These are phyloP conservation scores for Onychorhynchus coronatus DNA, from an alignment of 2,113 vertebrate species.

Conservation along the genomic window DNA sequence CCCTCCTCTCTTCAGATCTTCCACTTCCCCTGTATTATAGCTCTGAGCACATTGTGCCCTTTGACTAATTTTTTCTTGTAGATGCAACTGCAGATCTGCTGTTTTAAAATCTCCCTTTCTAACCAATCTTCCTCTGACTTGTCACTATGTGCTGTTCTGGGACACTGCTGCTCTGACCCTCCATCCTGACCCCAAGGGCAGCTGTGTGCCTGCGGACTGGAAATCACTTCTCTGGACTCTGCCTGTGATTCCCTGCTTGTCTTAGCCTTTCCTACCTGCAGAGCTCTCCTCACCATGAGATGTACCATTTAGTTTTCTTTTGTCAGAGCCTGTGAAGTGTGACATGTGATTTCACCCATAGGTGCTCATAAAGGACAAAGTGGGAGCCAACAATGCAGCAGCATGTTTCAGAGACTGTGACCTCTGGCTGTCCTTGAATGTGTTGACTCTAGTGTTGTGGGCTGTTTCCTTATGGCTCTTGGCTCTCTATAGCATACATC, in stretches of 20 bases:
- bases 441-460: background rate
- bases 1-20: background rate
- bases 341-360: background rate
- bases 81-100: background rate
- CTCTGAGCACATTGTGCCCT: background rate
- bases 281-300: background rate
- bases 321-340: background rate
- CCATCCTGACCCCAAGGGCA: background rate
- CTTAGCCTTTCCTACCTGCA: background rate
- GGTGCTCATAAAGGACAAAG: background rate
- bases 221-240: background rate
- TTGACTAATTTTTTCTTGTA: background rate
- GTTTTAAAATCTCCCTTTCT: background rate
- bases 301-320: background rate
- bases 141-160: background rate
- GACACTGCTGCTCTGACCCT: background rate
- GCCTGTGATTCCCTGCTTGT: background rate
- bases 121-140: background rate
- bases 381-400: background rate
- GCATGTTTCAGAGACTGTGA: rapidly evolving
- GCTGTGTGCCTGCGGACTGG: background rate
- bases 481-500: background rate
- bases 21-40: background rate
- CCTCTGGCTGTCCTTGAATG: background rate
- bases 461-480: background rate